Conservation (phyloP, 30 jellyfish, hydroid and myxozoan genomes). For the Cassiopea andromeda region DNA sequence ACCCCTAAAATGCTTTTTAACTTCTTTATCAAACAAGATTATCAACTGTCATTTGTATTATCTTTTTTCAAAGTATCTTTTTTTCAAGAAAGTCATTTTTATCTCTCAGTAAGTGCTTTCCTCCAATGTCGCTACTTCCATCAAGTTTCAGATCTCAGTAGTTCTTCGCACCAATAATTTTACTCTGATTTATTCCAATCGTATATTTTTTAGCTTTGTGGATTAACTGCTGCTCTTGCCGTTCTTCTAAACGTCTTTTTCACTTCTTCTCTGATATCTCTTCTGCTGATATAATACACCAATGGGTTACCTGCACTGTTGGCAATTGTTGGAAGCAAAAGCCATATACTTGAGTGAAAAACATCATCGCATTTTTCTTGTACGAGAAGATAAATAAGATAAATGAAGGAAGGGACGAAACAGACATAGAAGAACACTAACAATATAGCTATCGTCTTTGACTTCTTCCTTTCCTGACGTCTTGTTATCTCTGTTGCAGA, state of each 20-base stretch:
- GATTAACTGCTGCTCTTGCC: background rate
- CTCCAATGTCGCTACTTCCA: too few species aligned
- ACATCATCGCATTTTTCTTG: background rate
- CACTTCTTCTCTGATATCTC: conserved; percentile 17
- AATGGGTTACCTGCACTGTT: conserved; percentile 19
- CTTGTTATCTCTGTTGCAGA: background rate
- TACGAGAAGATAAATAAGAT: conserved; percentile 7
- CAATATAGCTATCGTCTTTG: conserved; percentile 22
- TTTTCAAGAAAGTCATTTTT: too few species aligned
- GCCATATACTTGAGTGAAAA: background rate
- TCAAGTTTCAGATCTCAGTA: too few species aligned
- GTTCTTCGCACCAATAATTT: background rate
- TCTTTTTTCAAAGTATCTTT: too few species aligned
- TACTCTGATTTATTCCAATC: background rate
- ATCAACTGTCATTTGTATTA: too few species aligned
- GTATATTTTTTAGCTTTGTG: background rate
- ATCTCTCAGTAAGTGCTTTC: too few species aligned
- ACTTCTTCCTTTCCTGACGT: background rate
- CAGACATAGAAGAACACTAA: conserved; percentile 3
- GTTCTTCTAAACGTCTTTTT: background rate
- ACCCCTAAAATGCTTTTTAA: too few species aligned
- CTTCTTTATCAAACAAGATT: too few species aligned
- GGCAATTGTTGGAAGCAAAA: background rate
- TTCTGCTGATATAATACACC: conserved; percentile 3
- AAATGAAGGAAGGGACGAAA: conserved; percentile 18